Evolutionary conservation across 1,140 invertebrate genomes (phyloP).

Genomic region (Penaeus vannamei): DNA sequence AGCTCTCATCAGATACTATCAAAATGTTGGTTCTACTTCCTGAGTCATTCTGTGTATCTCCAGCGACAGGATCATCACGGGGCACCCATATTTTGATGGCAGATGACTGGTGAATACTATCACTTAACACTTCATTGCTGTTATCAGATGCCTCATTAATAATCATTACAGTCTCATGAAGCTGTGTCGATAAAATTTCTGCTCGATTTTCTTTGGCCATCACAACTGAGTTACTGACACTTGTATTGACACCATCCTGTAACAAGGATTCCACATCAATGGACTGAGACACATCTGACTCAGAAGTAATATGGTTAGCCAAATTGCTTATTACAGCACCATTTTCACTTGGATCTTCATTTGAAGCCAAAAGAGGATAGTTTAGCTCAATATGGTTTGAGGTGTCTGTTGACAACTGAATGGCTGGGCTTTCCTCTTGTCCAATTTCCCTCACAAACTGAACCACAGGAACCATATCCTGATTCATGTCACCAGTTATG

Average conservation of each 20-base stretch:
- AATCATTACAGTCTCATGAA: conserved; percentile 38
- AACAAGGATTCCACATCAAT: conserved; percentile 45
- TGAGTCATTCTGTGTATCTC: not conserved
- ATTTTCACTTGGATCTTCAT: conserved; percentile 3
- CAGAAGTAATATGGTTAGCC: conserved; percentile 12
- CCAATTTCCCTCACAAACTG: conserved; percentile 30
- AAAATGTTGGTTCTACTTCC: conserved; percentile 9
- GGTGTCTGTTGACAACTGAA: not conserved
- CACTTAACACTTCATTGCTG: not conserved
- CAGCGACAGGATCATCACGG: conserved; percentile 9
- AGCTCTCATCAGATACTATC: conserved; percentile 31
- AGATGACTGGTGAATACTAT: conserved; percentile 32
- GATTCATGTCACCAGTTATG: not conserved
- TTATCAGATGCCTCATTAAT: conserved; percentile 28
- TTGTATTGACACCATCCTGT: not conserved
- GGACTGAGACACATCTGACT: not conserved
- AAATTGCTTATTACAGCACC: conserved; percentile 19
- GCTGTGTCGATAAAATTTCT: conserved; percentile 13
- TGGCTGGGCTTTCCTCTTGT: not conserved
- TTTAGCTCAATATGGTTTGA: conserved; percentile 24
- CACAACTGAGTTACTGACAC: conserved; percentile 18
- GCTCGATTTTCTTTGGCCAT: not conserved
- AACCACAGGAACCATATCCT: conserved; percentile 36
- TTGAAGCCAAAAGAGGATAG: conserved; percentile 39
- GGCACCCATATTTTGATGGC: conserved; percentile 50